phyloP scores from a whole-genome alignment of 2,888 invertebrate species.

The Eupithecia exiguata region DNA sequence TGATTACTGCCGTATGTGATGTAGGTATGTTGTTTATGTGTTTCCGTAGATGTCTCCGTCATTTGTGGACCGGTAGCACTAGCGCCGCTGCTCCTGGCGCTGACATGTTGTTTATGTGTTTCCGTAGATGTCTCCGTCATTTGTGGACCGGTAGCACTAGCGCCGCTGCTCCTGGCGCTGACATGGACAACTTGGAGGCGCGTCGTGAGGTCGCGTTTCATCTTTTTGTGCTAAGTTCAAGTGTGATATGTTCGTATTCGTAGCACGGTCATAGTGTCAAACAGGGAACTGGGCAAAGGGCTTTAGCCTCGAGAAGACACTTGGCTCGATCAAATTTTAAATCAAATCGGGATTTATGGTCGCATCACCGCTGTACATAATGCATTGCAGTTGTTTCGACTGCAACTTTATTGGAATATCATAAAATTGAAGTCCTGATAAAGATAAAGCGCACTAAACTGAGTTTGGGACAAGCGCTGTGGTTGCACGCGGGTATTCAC shows the following conservation, averaged over 20 bases:
- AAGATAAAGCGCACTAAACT: conserved; percentile 44
- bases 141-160: no score
- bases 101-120: no score
- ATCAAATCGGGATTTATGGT: conserved; percentile 54
- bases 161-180: neutral
- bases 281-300: neutral
- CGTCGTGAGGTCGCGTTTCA: no score
- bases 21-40: no score
- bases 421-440: conserved; percentile 46
- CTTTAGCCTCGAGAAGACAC: conserved; percentile 42
- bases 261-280: neutral
- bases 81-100: neutral
- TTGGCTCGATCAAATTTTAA: conserved; percentile 59
- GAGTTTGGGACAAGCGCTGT: conserved; percentile 19
- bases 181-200: neutral
- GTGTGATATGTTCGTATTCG: neutral
- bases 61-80: no score
- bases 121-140: no score
- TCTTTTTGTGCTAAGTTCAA: neutral
- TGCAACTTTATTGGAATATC: conserved; percentile 50
- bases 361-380: conserved; percentile 42
- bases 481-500: neutral
- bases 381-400: conserved; percentile 52
- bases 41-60: neutral
- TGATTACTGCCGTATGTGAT: neutral